phyloP scores from a whole-genome alignment of 35 echinoderm and acorn worm species.

The Stichopus chloronotus region DNA sequence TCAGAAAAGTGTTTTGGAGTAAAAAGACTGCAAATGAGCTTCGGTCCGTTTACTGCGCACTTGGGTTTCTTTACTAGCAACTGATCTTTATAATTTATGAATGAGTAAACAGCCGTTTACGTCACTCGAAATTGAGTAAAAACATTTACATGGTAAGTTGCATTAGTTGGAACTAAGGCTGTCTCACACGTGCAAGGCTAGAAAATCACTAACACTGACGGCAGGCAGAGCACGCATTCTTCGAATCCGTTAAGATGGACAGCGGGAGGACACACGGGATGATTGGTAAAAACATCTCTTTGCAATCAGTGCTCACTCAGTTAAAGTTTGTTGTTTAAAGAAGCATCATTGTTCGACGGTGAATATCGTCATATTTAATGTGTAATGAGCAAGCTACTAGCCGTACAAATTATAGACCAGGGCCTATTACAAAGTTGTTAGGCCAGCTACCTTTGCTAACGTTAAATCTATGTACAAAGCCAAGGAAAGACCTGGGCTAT shows the following conservation, averaged over 20 bases:
- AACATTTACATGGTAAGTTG: neutral
- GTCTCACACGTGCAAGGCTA: neutral
- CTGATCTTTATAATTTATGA: neutral
- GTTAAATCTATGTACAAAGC: too few relatives aligned
- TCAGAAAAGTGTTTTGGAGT: neutral
- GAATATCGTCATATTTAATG: too few relatives aligned
- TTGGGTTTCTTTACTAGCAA: neutral
- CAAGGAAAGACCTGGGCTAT: too few relatives aligned
- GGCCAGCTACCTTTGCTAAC: too few relatives aligned
- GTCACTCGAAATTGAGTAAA: neutral
- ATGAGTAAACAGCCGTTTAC: neutral
- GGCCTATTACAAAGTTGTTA: too few relatives aligned
- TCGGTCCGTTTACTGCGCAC: neutral
- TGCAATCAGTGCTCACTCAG: neutral
- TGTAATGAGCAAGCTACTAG: too few relatives aligned
- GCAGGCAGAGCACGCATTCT: neutral
- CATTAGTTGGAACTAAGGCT: neutral
- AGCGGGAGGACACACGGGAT: neutral
- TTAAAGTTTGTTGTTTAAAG: neutral
- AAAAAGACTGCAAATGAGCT: neutral
- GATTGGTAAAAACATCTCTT: neutral
- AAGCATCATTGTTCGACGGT: too few relatives aligned
- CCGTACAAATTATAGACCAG: too few relatives aligned
- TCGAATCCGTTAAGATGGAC: neutral
- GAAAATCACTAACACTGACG: neutral